These are phyloP conservation scores for Callionymus lyra DNA, from an alignment of 2,113 vertebrate genomes.

Conservation along the genomic window DNA sequence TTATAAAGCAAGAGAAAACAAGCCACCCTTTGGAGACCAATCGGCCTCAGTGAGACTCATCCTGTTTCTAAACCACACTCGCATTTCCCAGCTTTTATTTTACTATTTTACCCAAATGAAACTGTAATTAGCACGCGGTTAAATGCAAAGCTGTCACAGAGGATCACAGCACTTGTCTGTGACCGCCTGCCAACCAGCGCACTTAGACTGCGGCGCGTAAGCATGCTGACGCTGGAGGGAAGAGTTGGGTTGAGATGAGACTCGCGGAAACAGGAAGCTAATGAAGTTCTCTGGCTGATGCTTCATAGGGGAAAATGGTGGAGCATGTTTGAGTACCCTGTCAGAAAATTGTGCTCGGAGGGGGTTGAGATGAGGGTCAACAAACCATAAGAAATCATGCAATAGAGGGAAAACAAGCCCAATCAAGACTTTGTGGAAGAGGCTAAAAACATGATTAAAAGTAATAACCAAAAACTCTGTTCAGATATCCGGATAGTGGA, in stretches of 20 bases:
- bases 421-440: no score
- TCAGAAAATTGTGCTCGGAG: slow-evolving; percentile 9
- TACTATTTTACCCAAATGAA: slow-evolving; percentile 48
- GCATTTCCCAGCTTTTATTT: slow-evolving; percentile 29
- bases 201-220: slow-evolving; percentile 38
- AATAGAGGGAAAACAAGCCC: no score
- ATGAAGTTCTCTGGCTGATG: slow-evolving; percentile 32
- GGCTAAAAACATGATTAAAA: no score
- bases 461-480: no score
- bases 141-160: slow-evolving; percentile 55
- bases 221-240: slow-evolving; percentile 31
- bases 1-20: no score
- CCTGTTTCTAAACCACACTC: slow-evolving; percentile 48
- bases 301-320: slow-evolving; percentile 16
- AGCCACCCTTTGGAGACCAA: no score
- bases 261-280: slow-evolving; percentile 15
- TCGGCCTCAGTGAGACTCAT: no score
- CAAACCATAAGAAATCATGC: slow-evolving; percentile 7
- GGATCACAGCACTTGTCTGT: slow-evolving; percentile 38
- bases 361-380: slow-evolving; percentile 3
- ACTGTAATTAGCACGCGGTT: slow-evolving; percentile 58
- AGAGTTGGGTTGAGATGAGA: neutral
- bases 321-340: slow-evolving; percentile 11
- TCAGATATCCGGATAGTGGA: no score
- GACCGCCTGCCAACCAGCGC: slow-evolving; percentile 53